Base-by-base conservation (phyloP, 2,113 vertebrate species). In the Haemorhous mexicanus region DNA sequence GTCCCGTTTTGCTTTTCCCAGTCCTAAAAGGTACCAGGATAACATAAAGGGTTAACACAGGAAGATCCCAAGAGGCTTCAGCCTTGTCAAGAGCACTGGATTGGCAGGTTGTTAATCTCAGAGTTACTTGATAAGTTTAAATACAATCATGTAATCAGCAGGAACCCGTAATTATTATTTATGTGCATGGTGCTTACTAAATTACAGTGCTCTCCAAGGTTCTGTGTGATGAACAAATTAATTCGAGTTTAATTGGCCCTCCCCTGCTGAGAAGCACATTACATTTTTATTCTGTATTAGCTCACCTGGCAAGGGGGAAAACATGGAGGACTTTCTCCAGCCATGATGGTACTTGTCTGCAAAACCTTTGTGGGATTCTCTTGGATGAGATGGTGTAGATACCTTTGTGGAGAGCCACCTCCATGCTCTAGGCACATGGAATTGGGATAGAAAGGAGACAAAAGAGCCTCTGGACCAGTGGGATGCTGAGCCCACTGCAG, bases 101-200 rank as follows among this genome's bases (percentile, higher is more conserved):
- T 52, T 90, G 85, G 64, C 79, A 90, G 44, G 52, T 46, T 73
- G 75, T 95, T 95, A 93, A 92, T 96, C 76, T 72, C 7, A 8
- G 85, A 81, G 78, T 84, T 82, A 68, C 84, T 26, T 70, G 79
- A 56, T 88, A 90, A 77, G 79, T 94, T 93, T 46, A 93, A 95
- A 87, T 74, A 95, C 78, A 94, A 93, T 95, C 75, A 80, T 44
- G 82, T 39, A 76, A 93, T 92, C 93, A 96, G 82, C 85, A 78
- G 93, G 88, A 90, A 72, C 56, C 64, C 3, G 4, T 96, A 94
- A 96, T 94, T 84, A 84, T 89, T 93, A 90, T 94, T 95, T 92
- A 90, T 96, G 92, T 67, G 59, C 85, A 44, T n/a, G 79, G 39
- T 89, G 79, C 92, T 96, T 84, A 87, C 84, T 90, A 68, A 97